These are phyloP conservation scores for Amblyjoppa fuscipennis DNA, from an alignment of 2,888 invertebrate genomes.

Conservation along the genomic window DNA sequence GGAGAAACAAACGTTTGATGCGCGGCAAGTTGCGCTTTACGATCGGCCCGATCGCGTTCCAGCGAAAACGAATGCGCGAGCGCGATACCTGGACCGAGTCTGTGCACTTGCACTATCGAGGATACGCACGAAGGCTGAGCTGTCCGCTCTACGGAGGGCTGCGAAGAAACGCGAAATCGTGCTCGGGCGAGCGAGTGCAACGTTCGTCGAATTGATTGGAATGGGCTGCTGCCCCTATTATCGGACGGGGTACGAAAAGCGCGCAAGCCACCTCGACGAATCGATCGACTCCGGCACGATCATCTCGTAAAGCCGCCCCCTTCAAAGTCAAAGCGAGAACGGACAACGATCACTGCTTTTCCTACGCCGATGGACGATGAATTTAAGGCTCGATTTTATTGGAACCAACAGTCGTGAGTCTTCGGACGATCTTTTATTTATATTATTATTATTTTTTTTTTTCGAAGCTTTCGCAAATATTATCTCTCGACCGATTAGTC, in stretches of 20 bases:
- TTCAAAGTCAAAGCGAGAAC: not conserved
- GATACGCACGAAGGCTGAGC: conserved; percentile 17
- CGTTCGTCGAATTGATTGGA: conserved; percentile 73
- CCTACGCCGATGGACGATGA: not conserved
- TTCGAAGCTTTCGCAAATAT: not conserved
- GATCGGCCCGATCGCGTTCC: conserved; percentile 3
- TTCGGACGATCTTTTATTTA: not conserved
- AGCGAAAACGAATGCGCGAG: not conserved
- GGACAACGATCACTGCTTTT: not conserved
- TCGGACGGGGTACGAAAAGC: conserved; percentile 55
- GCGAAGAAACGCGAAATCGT: conserved; percentile 52
- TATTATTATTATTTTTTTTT: not conserved
- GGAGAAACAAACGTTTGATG: not conserved
- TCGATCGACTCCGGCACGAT: conserved; percentile 70
- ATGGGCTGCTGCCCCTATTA: conserved; percentile 64
- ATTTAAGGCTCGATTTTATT: conserved; percentile 15
- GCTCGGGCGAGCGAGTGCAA: conserved; percentile 48
- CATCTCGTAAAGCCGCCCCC: conserved; percentile 61
- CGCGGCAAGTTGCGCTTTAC: conserved; percentile 36
- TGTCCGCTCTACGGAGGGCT: not conserved
- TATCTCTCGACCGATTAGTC: too few relatives aligned
- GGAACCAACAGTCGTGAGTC: not conserved
- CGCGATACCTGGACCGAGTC: conserved; percentile 8
- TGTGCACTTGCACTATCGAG: not conserved
- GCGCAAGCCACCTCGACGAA: conserved; percentile 56